Evolutionary conservation across 2,888 invertebrate species (phyloP).

Genomic region (Orthosia gothica): DNA sequence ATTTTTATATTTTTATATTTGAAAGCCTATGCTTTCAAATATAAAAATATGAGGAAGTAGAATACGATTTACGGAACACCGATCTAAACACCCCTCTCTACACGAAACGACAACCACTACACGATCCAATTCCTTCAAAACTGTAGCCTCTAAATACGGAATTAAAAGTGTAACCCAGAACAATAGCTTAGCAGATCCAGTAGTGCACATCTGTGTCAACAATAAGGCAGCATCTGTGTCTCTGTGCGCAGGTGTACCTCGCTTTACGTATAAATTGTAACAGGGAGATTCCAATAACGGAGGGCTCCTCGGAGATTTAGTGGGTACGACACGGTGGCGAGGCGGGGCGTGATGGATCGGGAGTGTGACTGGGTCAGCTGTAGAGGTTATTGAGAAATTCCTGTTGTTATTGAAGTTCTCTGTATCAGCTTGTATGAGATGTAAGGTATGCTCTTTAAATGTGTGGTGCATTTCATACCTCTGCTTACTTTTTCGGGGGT

Average conservation of each 20-base stretch:
- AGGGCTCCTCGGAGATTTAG: slow-evolving; percentile 59
- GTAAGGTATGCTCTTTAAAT: too few species aligned
- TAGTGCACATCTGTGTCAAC: slow-evolving; percentile 65
- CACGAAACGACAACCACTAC: background rate
- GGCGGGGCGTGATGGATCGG: slow-evolving; percentile 48
- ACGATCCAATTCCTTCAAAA: background rate
- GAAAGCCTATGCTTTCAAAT: too few species aligned
- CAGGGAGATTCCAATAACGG: slow-evolving; percentile 72
- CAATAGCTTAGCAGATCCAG: slow-evolving; percentile 54
- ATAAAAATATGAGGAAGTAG: too few species aligned
- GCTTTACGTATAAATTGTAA: slow-evolving; percentile 72
- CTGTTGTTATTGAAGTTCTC: background rate
- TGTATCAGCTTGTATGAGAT: background rate
- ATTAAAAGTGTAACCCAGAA: slow-evolving; percentile 31
- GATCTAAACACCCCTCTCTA: background rate
- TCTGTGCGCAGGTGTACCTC: slow-evolving; percentile 65
- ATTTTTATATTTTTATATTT: too few species aligned
- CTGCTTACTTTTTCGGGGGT: too few species aligned
- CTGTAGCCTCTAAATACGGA: background rate
- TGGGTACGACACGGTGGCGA: slow-evolving; percentile 43
- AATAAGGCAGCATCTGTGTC: slow-evolving; percentile 69
- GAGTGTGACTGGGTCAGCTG: too few species aligned
- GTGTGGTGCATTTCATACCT: too few species aligned
- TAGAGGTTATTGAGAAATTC: background rate
- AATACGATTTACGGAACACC: background rate